Evolutionary conservation across 2,113 vertebrate genomes (phyloP).

Genomic region (Perca flavescens): DNA sequence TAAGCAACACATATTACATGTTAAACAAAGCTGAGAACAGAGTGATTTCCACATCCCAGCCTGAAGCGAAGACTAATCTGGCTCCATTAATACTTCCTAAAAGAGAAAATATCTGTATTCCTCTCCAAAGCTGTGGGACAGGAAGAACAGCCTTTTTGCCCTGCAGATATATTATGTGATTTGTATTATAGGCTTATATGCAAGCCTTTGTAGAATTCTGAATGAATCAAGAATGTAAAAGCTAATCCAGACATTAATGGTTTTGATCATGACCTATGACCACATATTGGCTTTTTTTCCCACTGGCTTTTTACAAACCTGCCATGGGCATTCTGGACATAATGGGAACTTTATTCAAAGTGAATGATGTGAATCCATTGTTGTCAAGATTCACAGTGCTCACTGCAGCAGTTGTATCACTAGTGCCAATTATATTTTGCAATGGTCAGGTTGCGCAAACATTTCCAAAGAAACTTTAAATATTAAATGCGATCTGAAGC

Average conservation of each 20-base stretch:
- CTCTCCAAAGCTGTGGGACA: constrained; percentile 56
- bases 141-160: constrained; percentile 50
- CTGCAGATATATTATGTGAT: constrained; percentile 53
- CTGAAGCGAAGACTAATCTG: constrained; percentile 70
- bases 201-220: constrained; percentile 20
- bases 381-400: background rate
- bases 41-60: constrained; percentile 62
- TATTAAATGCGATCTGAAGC: constrained; percentile 14
- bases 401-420: background rate
- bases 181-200: constrained; percentile 46
- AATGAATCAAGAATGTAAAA: constrained; percentile 16
- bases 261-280: constrained; percentile 15
- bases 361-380: constrained; percentile 1
- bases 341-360: constrained; percentile 3
- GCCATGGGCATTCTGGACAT: background rate
- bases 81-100: constrained; percentile 64
- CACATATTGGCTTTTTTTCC: background rate
- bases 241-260: constrained; percentile 9
- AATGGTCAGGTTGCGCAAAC: background rate
- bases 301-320: background rate
- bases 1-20: constrained; percentile 73
- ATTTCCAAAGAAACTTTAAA: constrained; percentile 18
- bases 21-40: constrained; percentile 73
- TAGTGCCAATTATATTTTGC: background rate
- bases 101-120: constrained; percentile 61